Percentiles rank a stretch among this genome's conserved stretches.
Conservation (phyloP, 2,797 vertebrate species). For the Otolemur crassicaudatus region DNA sequence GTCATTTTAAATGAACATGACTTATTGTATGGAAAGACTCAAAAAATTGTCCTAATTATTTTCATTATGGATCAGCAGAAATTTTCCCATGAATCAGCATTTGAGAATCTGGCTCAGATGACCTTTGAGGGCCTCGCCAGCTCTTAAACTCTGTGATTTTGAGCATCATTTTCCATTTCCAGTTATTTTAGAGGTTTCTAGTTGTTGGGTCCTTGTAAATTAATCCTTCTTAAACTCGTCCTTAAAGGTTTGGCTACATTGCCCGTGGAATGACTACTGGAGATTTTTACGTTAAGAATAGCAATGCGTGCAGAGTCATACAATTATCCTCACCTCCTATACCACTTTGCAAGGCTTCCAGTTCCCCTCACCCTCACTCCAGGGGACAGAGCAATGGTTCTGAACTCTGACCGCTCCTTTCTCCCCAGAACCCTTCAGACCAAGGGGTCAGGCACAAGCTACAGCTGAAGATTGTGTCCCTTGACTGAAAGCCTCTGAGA, state of each 20-base stretch:
- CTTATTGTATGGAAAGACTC: background rate
- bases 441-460: background rate
- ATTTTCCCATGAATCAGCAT: background rate
- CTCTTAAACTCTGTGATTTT: conserved; percentile 45
- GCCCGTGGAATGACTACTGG: conserved; percentile 7
- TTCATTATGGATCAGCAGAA: background rate
- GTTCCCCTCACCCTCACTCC: background rate
- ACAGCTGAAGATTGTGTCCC: background rate
- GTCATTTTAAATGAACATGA: background rate
- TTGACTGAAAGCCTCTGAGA: background rate
- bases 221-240: conserved; percentile 52
- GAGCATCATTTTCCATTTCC: conserved; percentile 4
- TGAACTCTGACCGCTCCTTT: background rate
- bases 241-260: conserved; percentile 40
- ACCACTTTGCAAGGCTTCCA: background rate
- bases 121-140: background rate
- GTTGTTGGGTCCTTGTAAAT: conserved; percentile 51
- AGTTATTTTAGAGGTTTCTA: conserved; percentile 39
- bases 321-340: background rate
- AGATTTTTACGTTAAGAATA: conserved; percentile 42
- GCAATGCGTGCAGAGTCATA: background rate
- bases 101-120: background rate
- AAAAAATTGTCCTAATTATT: background rate
- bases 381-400: background rate
- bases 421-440: background rate